Evolutionary conservation across 2,113 vertebrate genomes (phyloP).

Genomic region (Verasper variegatus): DNA sequence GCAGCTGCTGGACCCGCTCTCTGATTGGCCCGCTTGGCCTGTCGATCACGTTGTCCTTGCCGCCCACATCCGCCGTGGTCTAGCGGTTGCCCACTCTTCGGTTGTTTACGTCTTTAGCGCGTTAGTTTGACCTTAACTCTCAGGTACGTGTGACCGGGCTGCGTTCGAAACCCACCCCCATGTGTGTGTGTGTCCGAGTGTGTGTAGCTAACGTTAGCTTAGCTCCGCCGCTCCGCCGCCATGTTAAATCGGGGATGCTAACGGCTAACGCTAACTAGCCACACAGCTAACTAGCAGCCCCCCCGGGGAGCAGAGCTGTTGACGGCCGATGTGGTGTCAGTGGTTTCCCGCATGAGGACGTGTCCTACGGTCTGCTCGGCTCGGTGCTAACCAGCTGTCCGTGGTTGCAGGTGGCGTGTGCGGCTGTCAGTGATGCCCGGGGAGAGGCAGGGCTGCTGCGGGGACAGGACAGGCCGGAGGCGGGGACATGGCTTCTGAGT

Average conservation of each 20-base stretch:
- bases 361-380: neutral
- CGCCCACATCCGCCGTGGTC: slow-evolving; percentile 68
- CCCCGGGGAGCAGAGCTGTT: neutral
- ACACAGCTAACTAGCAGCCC: slow-evolving; percentile 25
- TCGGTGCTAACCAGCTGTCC: slow-evolving; percentile 23
- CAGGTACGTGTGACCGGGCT: slow-evolving; percentile 57
- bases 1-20: too few species aligned
- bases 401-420: slow-evolving; percentile 53
- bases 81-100: slow-evolving; percentile 18
- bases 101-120: slow-evolving; percentile 57
- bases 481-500: slow-evolving; percentile 76
- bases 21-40: slow-evolving; percentile 53
- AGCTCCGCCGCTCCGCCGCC: neutral
- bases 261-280: slow-evolving; percentile 53
- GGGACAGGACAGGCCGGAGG: slow-evolving; percentile 46
- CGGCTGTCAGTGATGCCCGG: slow-evolving; percentile 61
- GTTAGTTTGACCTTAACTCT: slow-evolving; percentile 14
- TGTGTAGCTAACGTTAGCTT: neutral
- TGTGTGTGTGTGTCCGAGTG: neutral
- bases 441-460: slow-evolving; percentile 36
- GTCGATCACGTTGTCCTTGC: slow-evolving; percentile 73
- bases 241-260: slow-evolving; percentile 45
- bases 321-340: neutral
- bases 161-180: neutral
- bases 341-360: neutral